phyloP scores from a whole-genome alignment of 1,140 invertebrate genomes.

The Meloidogyne hapla region DNA sequence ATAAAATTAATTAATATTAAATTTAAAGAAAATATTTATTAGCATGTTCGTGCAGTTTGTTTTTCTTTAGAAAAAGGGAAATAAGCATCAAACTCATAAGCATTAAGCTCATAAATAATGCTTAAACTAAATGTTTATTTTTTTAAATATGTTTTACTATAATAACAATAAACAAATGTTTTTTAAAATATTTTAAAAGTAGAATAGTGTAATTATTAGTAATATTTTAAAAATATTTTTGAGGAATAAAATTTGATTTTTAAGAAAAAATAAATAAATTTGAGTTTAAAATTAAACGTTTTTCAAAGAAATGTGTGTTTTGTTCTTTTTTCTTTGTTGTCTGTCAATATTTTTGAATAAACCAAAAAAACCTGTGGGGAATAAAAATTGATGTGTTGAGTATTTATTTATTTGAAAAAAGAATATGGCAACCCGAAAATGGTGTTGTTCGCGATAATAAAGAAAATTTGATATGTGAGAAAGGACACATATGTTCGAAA shows the following conservation, averaged over 20 bases:
- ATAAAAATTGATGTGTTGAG: not conserved
- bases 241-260: too few species aligned
- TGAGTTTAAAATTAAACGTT: too few species aligned
- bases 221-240: too few species aligned
- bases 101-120: not conserved
- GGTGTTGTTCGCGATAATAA: not conserved
- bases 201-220: too few species aligned
- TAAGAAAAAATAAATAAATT: too few species aligned
- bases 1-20: not conserved
- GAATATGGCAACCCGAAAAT: not conserved
- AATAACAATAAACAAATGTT: not conserved
- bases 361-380: not conserved
- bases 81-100: not conserved
- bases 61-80: too few species aligned
- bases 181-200: not conserved
- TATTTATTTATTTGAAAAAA: not conserved
- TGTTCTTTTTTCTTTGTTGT: too few species aligned
- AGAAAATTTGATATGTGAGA: not conserved
- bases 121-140: constrained; percentile 2
- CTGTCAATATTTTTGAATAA: not conserved
- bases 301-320: too few species aligned
- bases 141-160: not conserved
- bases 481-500: not conserved
- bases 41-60: not conserved
- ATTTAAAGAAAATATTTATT: not conserved